Base-by-base conservation (phyloP, 2,888 invertebrate genomes). In the Venusia cambrica region DNA sequence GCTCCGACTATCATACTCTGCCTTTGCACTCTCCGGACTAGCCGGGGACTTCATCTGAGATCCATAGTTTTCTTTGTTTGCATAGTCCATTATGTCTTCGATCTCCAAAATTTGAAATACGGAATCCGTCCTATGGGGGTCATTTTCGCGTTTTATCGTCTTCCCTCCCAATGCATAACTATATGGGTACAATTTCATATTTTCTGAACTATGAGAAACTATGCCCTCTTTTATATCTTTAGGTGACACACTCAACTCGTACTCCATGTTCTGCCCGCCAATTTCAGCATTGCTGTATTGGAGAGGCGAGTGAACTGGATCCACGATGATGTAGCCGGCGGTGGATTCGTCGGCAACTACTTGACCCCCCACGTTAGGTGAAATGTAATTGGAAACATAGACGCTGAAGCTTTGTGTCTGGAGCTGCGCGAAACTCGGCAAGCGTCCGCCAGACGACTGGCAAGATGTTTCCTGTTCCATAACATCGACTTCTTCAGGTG, bases 291-390 rank as follows among this genome's bases (percentile, higher is more conserved):
- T 70, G 51, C 65, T 71, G 50, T 77, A 83, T 47, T 79, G 81
- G 44, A 77, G 53, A 38, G 70, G 61, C 50, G 77, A 70, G 55
- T 79, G 64, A 36, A 80, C 69, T 45, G 84, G 73, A 68, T 84
- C 79, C 36, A 84, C 77, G 36, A 84, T 78, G 46, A 87, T 78
- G 51, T 83, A 87, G 56, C 79, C 75, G 57, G 78, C 73, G 76
- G 88, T 79, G 59, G 88, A 85, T 74, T 88, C 83, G 62, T 87
- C 87, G 71, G 77, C 67, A 56, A 84, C 73, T 66, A 76, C 89
- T 89, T 89, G 90, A 90, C 93, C 93, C 93, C 93, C 93, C 93
- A 93, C 93, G 92, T 92, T 92, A 89, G 90, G 90, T 71, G 87
- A 80, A 78, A 88, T 88, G 73, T 76, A 89, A 73, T 80, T 89